These are phyloP conservation scores for Desoria tigrina DNA, from an alignment of 2,888 invertebrate species.

Conservation along the genomic window DNA sequence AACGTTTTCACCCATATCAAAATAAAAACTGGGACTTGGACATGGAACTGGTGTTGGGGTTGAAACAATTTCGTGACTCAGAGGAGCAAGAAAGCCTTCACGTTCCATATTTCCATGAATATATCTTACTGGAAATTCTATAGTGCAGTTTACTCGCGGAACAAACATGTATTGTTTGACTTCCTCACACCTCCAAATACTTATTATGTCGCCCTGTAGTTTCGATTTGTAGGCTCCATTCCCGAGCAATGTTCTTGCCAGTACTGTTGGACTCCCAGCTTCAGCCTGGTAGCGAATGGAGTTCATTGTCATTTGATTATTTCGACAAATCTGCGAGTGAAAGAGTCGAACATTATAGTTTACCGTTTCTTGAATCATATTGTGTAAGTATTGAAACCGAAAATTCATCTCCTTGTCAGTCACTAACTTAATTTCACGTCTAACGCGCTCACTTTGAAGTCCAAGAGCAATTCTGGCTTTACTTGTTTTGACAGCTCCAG, in stretches of 20 bases:
- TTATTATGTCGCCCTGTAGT: not conserved
- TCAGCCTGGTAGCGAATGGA: conserved; percentile 13
- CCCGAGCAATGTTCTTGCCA: too few relatives aligned
- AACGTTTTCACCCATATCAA: too few relatives aligned
- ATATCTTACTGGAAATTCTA: conserved; percentile 8
- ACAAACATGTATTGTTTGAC: conserved; percentile 10
- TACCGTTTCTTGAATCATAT: not conserved
- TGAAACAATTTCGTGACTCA: too few relatives aligned
- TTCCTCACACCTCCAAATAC: not conserved
- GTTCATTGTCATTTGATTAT: conserved; percentile 7
- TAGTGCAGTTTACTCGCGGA: conserved; percentile 6
- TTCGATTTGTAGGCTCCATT: too few relatives aligned
- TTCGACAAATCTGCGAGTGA: conserved; percentile 12
- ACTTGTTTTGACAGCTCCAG: too few relatives aligned
- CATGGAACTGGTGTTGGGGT: not conserved
- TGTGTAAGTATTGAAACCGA: conserved; percentile 5
- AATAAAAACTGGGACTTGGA: not conserved
- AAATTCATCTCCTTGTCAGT: conserved; percentile 8
- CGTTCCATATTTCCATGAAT: not conserved
- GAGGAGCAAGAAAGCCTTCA: not conserved
- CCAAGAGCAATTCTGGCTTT: too few relatives aligned
- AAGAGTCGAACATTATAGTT: conserved; percentile 12
- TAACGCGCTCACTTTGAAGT: too few relatives aligned
- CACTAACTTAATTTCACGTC: not conserved
- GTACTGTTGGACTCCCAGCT: too few relatives aligned